Evolutionary conservation across 2,113 vertebrate genomes (phyloP), one percentile per base, ranked within the genome.

Genomic region (Romanogobio albipinnatus): DNA sequence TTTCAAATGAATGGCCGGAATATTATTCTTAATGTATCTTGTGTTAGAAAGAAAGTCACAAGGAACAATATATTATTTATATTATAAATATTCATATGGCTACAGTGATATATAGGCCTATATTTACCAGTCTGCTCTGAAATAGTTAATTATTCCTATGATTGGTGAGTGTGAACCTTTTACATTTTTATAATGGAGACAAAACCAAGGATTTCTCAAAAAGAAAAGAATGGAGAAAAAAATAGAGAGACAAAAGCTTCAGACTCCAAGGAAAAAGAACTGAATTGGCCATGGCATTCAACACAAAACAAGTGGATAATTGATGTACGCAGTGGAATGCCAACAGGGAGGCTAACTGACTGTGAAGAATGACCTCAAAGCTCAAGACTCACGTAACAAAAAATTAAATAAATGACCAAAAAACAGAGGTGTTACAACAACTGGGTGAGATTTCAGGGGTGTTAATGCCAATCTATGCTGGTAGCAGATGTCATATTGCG

Each of bases 111-210:
- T 83, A 61, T 77, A 24, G 61, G 73, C 68, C 79, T 56, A 56
- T 56, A 19, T 39, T 39, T 39, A 19, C 53, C 62, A 87, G 78
- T 85, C 77, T 82, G 58, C 84, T 47, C 51, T 76, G 61, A 86
- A 86, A 84, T 45, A 71, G 84, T 85, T 70, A 83, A 83, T 80
- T 70, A 84, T 76, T 81, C 76, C 76, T 61, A 56, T 59, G 47
- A 85, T 82, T 76, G 47, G 49, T 83, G 86, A 84, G 66, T 76
- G 68, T 84, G 76, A 81, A 84, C 76, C 81, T 83, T 84, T 82
- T 51, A 62, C 76, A 85, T 81, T 86, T 88, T 83, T 75, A 83
- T 45, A 88, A 88, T 76, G 76, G 70, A 84, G 68, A 86, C 43
- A 68, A 68, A 82, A 70, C 84, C 61, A 73, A 76, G 84, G 51